Evolutionary conservation across 2,888 invertebrate genomes (phyloP).

Genomic region (Invenusta paracnida): DNA sequence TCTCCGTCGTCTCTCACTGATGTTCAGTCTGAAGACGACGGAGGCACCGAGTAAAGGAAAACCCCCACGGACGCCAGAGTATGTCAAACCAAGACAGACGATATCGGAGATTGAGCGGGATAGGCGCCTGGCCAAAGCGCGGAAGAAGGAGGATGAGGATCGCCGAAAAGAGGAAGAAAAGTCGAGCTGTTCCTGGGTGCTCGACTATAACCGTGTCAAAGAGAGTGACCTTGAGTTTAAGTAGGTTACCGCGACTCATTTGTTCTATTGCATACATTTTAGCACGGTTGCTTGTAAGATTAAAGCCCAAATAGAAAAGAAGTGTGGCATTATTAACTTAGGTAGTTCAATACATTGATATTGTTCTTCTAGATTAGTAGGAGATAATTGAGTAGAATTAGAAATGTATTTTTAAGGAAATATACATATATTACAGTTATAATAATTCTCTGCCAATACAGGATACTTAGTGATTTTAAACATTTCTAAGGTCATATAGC

Average conservation of each 20-base stretch:
- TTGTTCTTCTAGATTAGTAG: too few species aligned
- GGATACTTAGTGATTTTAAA: too few species aligned
- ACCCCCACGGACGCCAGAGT: neutral
- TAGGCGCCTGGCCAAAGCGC: slow-evolving; percentile 32
- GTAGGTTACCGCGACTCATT: slow-evolving; percentile 47
- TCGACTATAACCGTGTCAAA: slow-evolving; percentile 51
- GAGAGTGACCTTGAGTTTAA: slow-evolving; percentile 51
- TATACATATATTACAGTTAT: too few species aligned
- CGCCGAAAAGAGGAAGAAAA: slow-evolving; percentile 51
- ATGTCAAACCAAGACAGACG: neutral
- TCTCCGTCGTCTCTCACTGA: neutral
- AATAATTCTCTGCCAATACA: too few species aligned
- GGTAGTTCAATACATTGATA: neutral
- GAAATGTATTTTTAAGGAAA: too few species aligned
- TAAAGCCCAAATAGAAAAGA: too few species aligned
- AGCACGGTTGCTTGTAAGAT: too few species aligned
- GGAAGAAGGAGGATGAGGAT: slow-evolving; percentile 53
- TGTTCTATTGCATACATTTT: too few species aligned
- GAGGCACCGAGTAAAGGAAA: neutral
- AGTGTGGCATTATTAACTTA: too few species aligned
- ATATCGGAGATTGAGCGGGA: neutral
- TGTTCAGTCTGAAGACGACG: slow-evolving; percentile 26
- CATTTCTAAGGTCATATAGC: too few species aligned
- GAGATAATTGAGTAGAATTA: too few species aligned
- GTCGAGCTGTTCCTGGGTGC: slow-evolving; percentile 53